phyloP scores from a whole-genome alignment of 2,888 invertebrate genomes.

The Volucella bombylans region DNA sequence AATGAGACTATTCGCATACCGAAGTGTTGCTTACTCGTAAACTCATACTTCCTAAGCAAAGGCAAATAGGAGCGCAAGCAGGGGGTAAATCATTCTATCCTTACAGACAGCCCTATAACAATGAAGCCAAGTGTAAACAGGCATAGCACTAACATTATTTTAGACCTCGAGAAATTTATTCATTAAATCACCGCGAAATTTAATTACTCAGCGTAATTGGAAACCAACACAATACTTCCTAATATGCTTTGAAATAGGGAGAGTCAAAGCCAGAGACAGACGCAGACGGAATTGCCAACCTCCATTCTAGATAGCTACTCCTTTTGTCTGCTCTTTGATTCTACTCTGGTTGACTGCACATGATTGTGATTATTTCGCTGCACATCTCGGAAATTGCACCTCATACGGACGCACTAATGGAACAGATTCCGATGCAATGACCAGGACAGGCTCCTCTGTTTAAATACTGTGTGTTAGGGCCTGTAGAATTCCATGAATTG shows the following conservation, averaged over 20 bases:
- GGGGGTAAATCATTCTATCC: too few relatives aligned
- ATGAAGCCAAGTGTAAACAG: not conserved
- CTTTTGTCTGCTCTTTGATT: slow-evolving; percentile 43
- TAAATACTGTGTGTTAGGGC: slow-evolving; percentile 19
- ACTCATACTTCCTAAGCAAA: too few relatives aligned
- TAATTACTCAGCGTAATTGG: slow-evolving; percentile 66
- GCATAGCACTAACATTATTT: slow-evolving; percentile 22
- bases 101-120: too few relatives aligned
- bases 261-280: not conserved
- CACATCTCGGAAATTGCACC: slow-evolving; percentile 54
- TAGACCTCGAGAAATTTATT: slow-evolving; percentile 56
- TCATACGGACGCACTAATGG: slow-evolving; percentile 53
- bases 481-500: slow-evolving; percentile 11
- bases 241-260: slow-evolving; percentile 6
- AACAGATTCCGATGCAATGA: slow-evolving; percentile 35
- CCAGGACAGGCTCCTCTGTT: slow-evolving; percentile 28
- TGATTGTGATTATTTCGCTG: slow-evolving; percentile 43
- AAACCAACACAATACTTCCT: slow-evolving; percentile 60
- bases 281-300: not conserved
- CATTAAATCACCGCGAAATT: slow-evolving; percentile 67
- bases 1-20: too few relatives aligned
- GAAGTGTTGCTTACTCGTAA: too few relatives aligned
- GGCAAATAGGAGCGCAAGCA: too few relatives aligned
- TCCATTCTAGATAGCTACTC: not conserved
- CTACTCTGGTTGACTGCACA: slow-evolving; percentile 42